Conservation (phyloP, 2,888 invertebrate species). For the Lobophora halterata region DNA sequence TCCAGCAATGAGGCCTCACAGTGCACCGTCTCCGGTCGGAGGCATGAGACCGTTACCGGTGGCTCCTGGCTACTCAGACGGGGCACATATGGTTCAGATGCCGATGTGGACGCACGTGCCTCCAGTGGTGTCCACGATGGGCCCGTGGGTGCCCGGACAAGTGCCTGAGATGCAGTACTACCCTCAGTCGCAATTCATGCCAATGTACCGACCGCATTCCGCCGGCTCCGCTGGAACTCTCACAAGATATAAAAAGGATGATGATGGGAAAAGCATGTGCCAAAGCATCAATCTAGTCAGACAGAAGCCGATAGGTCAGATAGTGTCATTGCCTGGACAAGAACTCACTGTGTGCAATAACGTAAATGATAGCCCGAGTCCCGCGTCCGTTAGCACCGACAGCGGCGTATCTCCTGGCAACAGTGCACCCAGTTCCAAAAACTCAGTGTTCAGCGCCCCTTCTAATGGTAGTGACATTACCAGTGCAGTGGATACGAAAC, state of each 20-base stretch:
- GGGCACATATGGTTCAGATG: slow-evolving; percentile 65
- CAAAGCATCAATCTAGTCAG: slow-evolving; percentile 78
- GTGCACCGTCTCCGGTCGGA: slow-evolving; percentile 63
- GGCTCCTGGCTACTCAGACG: slow-evolving; percentile 57
- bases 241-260: slow-evolving; percentile 71
- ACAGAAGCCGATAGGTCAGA: slow-evolving; percentile 76
- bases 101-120: slow-evolving; percentile 71
- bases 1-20: slow-evolving; percentile 62
- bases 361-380: slow-evolving; percentile 67
- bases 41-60: slow-evolving; percentile 61
- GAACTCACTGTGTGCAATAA: slow-evolving; percentile 72
- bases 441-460: slow-evolving; percentile 57
- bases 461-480: slow-evolving; percentile 47
- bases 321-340: slow-evolving; percentile 68
- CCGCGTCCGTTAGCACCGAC: slow-evolving; percentile 70
- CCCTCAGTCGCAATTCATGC: slow-evolving; percentile 67
- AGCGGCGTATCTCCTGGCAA: slow-evolving; percentile 73
- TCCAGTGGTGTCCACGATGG: slow-evolving; percentile 58
- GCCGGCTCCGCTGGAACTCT: slow-evolving; percentile 74
- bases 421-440: slow-evolving; percentile 64
- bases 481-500: slow-evolving; percentile 52
- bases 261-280: slow-evolving; percentile 68
- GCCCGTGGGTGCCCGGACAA: slow-evolving; percentile 65
- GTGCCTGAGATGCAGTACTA: slow-evolving; percentile 71
- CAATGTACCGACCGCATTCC: slow-evolving; percentile 70